Conservation (phyloP, 1,140 invertebrate genomes). For the Hetaerina americana region DNA sequence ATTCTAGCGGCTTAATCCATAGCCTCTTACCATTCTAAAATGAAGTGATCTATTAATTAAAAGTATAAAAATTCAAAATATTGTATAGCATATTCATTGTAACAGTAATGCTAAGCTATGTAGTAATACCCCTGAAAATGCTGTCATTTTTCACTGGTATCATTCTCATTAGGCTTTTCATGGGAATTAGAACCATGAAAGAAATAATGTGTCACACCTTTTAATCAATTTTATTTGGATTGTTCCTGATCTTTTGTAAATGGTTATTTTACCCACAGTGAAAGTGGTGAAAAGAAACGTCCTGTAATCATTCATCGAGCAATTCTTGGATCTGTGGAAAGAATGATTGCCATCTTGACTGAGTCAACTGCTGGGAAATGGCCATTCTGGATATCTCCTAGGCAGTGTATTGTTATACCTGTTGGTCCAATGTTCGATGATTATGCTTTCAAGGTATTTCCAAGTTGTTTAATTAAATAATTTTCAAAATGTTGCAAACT, state of each 20-base stretch:
- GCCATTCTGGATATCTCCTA: conserved; percentile 97
- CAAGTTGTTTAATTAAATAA: too few relatives aligned
- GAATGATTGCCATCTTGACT: conserved; percentile 95
- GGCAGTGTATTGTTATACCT: conserved; percentile 85
- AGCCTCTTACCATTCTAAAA: too few relatives aligned
- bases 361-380: conserved; percentile 97
- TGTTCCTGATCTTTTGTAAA: conserved; percentile 9
- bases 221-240: not conserved
- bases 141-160: too few relatives aligned
- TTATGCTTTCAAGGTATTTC: conserved; percentile 73
- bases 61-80: too few relatives aligned
- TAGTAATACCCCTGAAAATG: too few relatives aligned
- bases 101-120: too few relatives aligned
- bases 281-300: conserved; percentile 72
- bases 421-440: conserved; percentile 72
- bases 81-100: too few relatives aligned
- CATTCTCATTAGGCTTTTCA: too few relatives aligned
- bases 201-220: not conserved
- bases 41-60: too few relatives aligned
- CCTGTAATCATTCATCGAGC: conserved; percentile 98
- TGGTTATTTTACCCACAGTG: conserved; percentile 37
- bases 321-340: conserved; percentile 91
- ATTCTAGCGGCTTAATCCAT: too few relatives aligned
- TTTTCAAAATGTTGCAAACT: too few relatives aligned
- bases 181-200: too few relatives aligned